A percentile compares a stretch with the other conserved stretches of the same genome.
Conservation (phyloP, 2,888 invertebrate species). For the Scelioninae gen. 2 region DNA sequence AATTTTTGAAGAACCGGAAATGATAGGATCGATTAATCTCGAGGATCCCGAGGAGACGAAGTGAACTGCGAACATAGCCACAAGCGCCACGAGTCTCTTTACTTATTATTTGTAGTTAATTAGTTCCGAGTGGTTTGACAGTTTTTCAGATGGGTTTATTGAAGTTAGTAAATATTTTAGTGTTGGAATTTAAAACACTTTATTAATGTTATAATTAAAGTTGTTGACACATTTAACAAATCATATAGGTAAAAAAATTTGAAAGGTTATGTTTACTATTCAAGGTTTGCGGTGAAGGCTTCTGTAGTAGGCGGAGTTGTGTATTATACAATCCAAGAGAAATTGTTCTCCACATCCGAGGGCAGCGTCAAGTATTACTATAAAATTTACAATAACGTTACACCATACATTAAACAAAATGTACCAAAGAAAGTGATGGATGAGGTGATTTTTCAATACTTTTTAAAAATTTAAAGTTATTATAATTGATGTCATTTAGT, state of each 20-base stretch:
- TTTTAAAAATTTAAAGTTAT: neutral
- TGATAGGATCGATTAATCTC: slow-evolving; percentile 28
- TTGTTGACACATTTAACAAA: too few species aligned
- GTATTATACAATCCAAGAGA: slow-evolving; percentile 72
- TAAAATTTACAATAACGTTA: slow-evolving; percentile 67
- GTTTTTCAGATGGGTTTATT: slow-evolving; percentile 6
- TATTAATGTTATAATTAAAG: too few species aligned
- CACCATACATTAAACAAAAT: slow-evolving; percentile 68
- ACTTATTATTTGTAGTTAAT: slow-evolving; percentile 11
- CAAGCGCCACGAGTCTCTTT: slow-evolving; percentile 3
- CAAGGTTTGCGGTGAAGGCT: slow-evolving; percentile 71
- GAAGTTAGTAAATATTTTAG: slow-evolving; percentile 2
- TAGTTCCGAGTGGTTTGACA: neutral
- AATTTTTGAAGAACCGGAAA: slow-evolving; percentile 7
- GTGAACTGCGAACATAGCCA: slow-evolving; percentile 19
- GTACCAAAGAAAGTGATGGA: slow-evolving; percentile 65
- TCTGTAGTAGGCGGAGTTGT: slow-evolving; percentile 71
- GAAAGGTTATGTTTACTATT: slow-evolving; percentile 57
- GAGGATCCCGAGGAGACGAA: slow-evolving; percentile 1
- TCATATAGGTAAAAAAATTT: too few species aligned
- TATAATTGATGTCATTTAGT: too few species aligned
- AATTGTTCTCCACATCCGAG: slow-evolving; percentile 73
- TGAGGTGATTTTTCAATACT: slow-evolving; percentile 61
- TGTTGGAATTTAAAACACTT: neutral
- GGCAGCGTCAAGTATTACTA: slow-evolving; percentile 71